Evolutionary conservation across 2,113 vertebrate species (phyloP).

Genomic region (Cinclus cinclus): DNA sequence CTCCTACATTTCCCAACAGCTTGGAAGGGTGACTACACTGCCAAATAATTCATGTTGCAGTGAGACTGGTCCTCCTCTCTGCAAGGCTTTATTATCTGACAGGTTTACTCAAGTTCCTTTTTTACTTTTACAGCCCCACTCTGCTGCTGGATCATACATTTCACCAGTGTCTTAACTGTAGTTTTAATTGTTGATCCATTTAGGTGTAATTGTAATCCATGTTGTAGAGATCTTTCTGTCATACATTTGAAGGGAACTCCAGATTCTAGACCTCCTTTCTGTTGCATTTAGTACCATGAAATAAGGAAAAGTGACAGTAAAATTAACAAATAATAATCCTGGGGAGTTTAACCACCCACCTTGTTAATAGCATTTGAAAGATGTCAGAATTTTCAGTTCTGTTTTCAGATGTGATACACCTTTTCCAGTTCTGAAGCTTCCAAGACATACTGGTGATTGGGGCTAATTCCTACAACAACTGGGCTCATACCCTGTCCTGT

Average conservation of each 20-base stretch:
- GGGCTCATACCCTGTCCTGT: fast-evolving
- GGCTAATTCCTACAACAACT: neutral
- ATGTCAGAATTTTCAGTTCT: neutral
- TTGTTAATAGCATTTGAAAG: neutral
- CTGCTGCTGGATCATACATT: neutral
- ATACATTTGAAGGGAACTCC: neutral
- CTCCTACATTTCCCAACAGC: neutral
- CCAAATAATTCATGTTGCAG: neutral
- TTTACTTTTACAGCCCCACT: neutral
- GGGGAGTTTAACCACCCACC: neutral
- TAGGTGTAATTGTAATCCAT: neutral
- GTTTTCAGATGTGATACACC: neutral
- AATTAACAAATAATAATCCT: neutral
- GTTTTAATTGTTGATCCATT: neutral
- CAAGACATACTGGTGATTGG: neutral
- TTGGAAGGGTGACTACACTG: neutral
- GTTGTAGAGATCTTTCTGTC: neutral
- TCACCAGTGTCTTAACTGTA: neutral
- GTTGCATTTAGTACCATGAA: neutral
- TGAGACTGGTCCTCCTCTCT: neutral
- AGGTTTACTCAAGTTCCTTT: neutral
- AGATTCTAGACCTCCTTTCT: neutral
- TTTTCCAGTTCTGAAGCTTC: neutral
- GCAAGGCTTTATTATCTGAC: neutral
- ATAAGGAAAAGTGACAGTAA: neutral